Percentiles rank a stretch among this genome's conserved stretches.
Evolutionary conservation across 2,888 invertebrate species (phyloP).

Genomic region (Oegoconia quadripuncta): DNA sequence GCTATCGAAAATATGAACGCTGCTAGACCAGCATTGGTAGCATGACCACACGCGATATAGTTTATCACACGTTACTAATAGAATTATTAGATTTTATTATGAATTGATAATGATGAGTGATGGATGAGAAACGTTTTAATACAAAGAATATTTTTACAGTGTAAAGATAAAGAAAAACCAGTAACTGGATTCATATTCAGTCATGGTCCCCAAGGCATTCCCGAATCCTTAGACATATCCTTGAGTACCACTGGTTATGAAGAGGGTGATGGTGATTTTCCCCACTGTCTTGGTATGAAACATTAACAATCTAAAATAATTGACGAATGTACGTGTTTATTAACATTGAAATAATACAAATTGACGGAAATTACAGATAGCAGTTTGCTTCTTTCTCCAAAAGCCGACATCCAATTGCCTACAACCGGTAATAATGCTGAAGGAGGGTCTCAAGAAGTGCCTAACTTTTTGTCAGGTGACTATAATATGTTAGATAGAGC

Average conservation of each 20-base stretch:
- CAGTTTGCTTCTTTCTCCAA: slow-evolving; percentile 61
- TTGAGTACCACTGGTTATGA: slow-evolving; percentile 57
- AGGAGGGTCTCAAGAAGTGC: slow-evolving; percentile 49
- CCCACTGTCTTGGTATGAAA: slow-evolving; percentile 51
- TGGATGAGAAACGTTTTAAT: neutral
- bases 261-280: slow-evolving; percentile 50
- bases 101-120: slow-evolving; percentile 16
- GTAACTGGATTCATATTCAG: slow-evolving; percentile 47
- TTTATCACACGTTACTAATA: too few species aligned
- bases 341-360: neutral
- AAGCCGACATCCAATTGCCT: slow-evolving; percentile 46
- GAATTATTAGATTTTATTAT: too few species aligned
- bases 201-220: slow-evolving; percentile 46
- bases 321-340: neutral
- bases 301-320: neutral
- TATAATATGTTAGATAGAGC: too few species aligned
- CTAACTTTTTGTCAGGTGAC: slow-evolving; percentile 61
- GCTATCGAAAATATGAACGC: too few species aligned
- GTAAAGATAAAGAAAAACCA: slow-evolving; percentile 26
- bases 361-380: slow-evolving; percentile 56
- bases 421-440: slow-evolving; percentile 32
- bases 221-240: slow-evolving; percentile 56
- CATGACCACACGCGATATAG: too few species aligned
- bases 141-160: slow-evolving; percentile 23
- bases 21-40: too few species aligned